A percentile compares a stretch with the other conserved stretches of the same genome.
Evolutionary conservation across 2,888 invertebrate genomes (phyloP).

Genomic region (Zootermopsis nevadensis): DNA sequence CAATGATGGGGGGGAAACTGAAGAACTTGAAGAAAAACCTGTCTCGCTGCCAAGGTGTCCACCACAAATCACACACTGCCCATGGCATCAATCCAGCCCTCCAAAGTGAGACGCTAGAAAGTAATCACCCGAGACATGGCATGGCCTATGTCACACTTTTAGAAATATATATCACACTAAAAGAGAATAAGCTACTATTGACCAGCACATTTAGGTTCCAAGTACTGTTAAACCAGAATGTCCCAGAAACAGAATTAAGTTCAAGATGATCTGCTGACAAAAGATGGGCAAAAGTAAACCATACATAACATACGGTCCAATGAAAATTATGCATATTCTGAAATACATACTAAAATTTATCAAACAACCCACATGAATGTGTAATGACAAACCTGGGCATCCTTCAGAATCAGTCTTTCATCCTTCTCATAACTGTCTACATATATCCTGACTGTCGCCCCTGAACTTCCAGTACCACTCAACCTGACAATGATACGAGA

Average conservation of each 20-base stretch:
- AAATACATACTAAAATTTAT: neutral
- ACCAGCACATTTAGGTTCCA: no score
- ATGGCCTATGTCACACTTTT: no score
- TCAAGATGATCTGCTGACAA: neutral
- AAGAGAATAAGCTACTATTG: no score
- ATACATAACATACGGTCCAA: neutral
- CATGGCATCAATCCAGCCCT: no score
- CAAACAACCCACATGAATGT: neutral
- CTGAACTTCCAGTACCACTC: constrained; percentile 98
- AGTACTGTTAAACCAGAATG: no score
- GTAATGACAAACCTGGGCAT: constrained; percentile 2
- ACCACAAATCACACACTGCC: no score
- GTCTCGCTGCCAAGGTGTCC: no score
- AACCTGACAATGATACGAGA: constrained; percentile 93
- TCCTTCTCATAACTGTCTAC: constrained; percentile 92
- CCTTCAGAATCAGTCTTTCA: constrained; percentile 50
- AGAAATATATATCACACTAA: no score
- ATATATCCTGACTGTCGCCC: constrained; percentile 96
- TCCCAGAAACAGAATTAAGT: no score
- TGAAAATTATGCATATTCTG: neutral
- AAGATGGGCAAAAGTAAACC: neutral
- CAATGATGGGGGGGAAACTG: no score
- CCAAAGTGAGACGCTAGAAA: no score
- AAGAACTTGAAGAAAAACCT: neutral
- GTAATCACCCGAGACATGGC: no score